These are phyloP conservation scores for Charina bottae DNA, from an alignment of 2,113 vertebrate species.

Conservation along the genomic window DNA sequence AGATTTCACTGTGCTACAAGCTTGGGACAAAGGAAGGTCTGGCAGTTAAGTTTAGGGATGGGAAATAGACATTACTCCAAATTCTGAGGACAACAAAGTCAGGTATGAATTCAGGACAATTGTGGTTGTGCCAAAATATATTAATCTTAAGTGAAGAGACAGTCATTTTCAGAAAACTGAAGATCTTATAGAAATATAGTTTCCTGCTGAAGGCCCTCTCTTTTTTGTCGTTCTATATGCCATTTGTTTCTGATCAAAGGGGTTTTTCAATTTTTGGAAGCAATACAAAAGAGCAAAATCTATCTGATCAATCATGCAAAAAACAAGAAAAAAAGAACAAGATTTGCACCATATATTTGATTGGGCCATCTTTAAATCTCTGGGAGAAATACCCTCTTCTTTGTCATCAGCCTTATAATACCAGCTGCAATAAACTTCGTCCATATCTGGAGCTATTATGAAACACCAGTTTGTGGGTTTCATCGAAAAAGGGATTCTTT, in stretches of 20 bases:
- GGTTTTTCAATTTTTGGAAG: neutral
- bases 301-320: neutral
- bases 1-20: neutral
- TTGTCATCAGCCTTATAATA: neutral
- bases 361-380: neutral
- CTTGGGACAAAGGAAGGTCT: neutral
- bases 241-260: neutral
- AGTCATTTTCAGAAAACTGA: neutral
- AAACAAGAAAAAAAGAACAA: neutral
- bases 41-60: neutral
- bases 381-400: neutral
- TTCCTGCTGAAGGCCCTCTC: neutral
- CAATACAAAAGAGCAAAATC: neutral
- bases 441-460: neutral
- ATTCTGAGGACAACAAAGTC: neutral
- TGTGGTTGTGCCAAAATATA: neutral
- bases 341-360: neutral
- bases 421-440: neutral
- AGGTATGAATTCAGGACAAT: neutral
- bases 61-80: neutral
- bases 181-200: neutral
- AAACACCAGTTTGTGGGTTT: neutral
- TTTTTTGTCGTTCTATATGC: neutral
- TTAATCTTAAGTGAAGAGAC: neutral
- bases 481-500: neutral